Conservation (phyloP, 2,113 vertebrate species). For the Laticauda laticaudata region DNA sequence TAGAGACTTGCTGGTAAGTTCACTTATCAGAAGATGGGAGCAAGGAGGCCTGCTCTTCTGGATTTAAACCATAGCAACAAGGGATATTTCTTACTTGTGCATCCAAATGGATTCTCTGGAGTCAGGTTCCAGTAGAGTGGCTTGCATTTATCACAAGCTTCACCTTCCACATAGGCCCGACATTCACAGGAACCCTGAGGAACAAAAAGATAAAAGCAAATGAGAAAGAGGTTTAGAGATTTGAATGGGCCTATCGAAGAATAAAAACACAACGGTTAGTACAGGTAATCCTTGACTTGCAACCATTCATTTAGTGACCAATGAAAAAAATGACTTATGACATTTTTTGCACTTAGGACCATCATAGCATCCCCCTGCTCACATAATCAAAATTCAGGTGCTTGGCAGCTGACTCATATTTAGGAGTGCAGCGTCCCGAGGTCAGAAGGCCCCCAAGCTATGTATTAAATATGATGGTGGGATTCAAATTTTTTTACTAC, state of each 20-base stretch:
- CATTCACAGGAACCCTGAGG: slow-evolving; percentile 83
- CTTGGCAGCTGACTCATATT: no score
- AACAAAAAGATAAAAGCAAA: background rate
- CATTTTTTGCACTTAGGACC: no score
- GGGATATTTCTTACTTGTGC: slow-evolving; percentile 79
- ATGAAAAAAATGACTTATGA: no score
- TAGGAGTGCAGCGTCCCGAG: no score
- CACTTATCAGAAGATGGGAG: background rate
- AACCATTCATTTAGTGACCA: no score
- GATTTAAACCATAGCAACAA: background rate
- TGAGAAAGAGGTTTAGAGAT: background rate
- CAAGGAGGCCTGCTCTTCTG: background rate
- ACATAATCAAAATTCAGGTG: no score
- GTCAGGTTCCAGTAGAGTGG: slow-evolving; percentile 94
- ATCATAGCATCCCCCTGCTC: no score
- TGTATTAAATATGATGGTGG: no score
- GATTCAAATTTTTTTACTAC: no score
- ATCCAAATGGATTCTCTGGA: slow-evolving; percentile 82
- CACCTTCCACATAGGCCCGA: slow-evolving; percentile 80
- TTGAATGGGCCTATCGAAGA: background rate
- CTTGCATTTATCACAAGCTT: slow-evolving; percentile 86
- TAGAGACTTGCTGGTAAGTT: background rate
- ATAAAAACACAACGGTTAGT: background rate
- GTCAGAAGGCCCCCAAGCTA: no score
- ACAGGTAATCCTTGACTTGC: no score